A percentile compares a stretch with the other conserved stretches of the same genome.
Evolutionary conservation across 2,797 vertebrate genomes (phyloP).

Genomic region (Coilia nasus): DNA sequence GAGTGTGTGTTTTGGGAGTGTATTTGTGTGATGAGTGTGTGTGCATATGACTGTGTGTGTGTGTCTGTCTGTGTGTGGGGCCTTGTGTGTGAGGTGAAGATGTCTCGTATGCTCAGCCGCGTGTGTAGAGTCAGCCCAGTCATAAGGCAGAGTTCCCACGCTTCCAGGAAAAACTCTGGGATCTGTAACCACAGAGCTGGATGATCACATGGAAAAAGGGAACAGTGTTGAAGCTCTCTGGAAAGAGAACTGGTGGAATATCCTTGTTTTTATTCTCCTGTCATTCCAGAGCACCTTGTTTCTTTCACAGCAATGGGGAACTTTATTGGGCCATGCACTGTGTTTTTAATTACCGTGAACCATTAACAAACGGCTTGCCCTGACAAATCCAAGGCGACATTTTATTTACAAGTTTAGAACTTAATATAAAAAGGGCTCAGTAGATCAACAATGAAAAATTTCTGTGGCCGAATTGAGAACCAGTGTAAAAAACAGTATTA

Average conservation of each 20-base stretch:
- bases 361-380: neutral
- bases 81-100: neutral
- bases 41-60: neutral
- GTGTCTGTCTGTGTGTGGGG: slow-evolving; percentile 29
- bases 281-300: neutral
- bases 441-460: neutral
- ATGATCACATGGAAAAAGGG: slow-evolving; percentile 5
- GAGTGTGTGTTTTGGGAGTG: neutral
- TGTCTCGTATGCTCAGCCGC: neutral
- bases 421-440: neutral
- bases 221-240: slow-evolving; percentile 16
- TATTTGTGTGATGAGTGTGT: neutral
- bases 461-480: neutral
- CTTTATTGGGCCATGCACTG: neutral
- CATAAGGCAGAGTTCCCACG: slow-evolving; percentile 15
- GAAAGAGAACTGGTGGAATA: slow-evolving; percentile 4
- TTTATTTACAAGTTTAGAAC: neutral
- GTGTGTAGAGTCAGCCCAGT: neutral
- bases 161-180: slow-evolving; percentile 13
- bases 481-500: neutral
- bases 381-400: neutral
- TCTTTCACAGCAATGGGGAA: neutral
- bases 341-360: neutral
- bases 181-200: neutral
- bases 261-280: neutral